Evolutionary conservation across 2,888 invertebrate genomes (phyloP).

Genomic region (Conus canariensis): DNA sequence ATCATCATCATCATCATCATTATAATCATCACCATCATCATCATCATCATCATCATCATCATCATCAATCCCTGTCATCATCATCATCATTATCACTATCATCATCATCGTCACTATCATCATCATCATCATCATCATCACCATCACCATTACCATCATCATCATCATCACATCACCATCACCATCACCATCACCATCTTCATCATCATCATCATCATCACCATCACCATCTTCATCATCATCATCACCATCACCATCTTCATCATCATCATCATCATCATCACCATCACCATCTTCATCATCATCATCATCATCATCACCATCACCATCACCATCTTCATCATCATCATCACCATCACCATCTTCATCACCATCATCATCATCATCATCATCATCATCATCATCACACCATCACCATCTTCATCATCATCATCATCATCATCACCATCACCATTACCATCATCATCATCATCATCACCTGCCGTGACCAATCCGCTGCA

Average conservation of each 20-base stretch:
- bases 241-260: no score
- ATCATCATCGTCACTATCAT: not conserved
- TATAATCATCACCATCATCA: not conserved
- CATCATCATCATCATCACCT: not conserved
- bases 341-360: not conserved
- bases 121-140: not conserved
- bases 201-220: no score
- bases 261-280: not conserved
- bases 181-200: no score
- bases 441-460: not conserved
- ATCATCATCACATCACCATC: no score
- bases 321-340: not conserved
- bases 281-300: not conserved
- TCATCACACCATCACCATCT: not conserved
- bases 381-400: not conserved
- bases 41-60: not conserved
- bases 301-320: not conserved
- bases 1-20: not conserved
- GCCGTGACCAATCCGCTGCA: no score
- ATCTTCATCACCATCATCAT: not conserved
- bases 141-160: not conserved
- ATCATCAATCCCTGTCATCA: not conserved
- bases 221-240: no score
- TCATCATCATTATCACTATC: not conserved
- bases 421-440: not conserved